Conservation (phyloP, 2,113 vertebrate genomes). For the Craseonycteris thonglongyai region DNA sequence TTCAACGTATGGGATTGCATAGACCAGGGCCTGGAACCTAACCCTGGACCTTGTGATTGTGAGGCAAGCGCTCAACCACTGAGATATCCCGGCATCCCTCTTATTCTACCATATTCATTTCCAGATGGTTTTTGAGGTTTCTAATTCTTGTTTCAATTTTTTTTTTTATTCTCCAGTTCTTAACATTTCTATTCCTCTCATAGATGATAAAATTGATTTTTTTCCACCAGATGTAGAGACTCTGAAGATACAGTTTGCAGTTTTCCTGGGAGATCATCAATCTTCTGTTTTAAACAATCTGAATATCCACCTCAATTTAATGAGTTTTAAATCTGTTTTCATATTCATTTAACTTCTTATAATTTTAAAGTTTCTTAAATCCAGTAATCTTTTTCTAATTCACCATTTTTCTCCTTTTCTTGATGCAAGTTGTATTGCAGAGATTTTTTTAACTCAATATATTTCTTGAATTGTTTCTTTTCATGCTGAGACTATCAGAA, state of each 20-base stretch:
- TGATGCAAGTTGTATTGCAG: too few species aligned
- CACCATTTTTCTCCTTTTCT: too few species aligned
- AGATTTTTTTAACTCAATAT: too few species aligned
- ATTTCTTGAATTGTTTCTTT: too few species aligned
- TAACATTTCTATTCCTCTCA: slow-evolving; percentile 78
- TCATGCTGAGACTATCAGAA: too few species aligned
- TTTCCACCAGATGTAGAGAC: slow-evolving; percentile 78
- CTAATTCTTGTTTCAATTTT: slow-evolving; percentile 85
- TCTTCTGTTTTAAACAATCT: slow-evolving; percentile 82
- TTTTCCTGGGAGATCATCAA: slow-evolving; percentile 82
- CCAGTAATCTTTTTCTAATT: slow-evolving; percentile 66
- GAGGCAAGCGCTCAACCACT: too few species aligned
- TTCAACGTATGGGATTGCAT: too few species aligned
- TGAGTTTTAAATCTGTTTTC: slow-evolving; percentile 73
- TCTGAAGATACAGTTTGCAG: slow-evolving; percentile 78
- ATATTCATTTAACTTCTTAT: slow-evolving; percentile 80
- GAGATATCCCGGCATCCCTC: too few species aligned
- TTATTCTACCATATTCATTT: slow-evolving; percentile 78
- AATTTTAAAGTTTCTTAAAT: slow-evolving; percentile 85
- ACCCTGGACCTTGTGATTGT: too few species aligned
- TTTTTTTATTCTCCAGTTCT: slow-evolving; percentile 81
- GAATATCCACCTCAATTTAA: slow-evolving; percentile 73
- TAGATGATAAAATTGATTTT: slow-evolving; percentile 80
- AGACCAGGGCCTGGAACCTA: too few species aligned
- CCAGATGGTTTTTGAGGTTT: slow-evolving; percentile 79